These are phyloP conservation scores for Parelbella ahira DNA, from an alignment of 2,888 invertebrate genomes.

Conservation along the genomic window DNA sequence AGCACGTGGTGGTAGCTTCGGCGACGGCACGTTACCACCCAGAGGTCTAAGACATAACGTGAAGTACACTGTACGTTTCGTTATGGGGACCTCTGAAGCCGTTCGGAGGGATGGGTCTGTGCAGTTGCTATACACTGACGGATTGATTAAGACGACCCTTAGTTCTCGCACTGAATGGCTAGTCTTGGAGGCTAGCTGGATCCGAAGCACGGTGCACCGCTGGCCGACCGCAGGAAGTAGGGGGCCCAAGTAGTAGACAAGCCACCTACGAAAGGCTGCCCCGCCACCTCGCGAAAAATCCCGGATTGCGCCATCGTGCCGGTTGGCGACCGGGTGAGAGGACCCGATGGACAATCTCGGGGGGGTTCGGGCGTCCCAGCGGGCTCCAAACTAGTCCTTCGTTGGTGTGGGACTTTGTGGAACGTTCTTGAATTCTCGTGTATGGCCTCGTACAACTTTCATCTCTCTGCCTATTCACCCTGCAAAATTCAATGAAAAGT, in stretches of 20 bases:
- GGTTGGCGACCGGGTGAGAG: too few species aligned
- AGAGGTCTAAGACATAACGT: too few species aligned
- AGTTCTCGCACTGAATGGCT: background rate
- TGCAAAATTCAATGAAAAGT: background rate
- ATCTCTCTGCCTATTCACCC: too few species aligned
- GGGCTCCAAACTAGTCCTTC: too few species aligned
- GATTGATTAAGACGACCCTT: background rate
- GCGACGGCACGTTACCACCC: too few species aligned
- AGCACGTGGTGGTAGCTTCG: too few species aligned
- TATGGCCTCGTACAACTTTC: too few species aligned
- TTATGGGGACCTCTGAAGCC: background rate
- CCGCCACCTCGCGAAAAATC: conserved; percentile 2
- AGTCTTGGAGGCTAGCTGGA: conserved; percentile 16
- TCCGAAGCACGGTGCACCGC: conserved; percentile 25
- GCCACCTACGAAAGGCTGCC: conserved; percentile 3
- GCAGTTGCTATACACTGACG: background rate
- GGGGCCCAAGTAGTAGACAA: conserved; percentile 1
- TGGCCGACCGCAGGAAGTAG: conserved; percentile 22
- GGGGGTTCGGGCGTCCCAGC: too few species aligned
- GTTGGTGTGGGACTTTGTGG: too few species aligned
- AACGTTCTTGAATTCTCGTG: too few species aligned
- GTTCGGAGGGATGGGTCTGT: background rate
- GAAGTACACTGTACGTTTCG: too few species aligned
- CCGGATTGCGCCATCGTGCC: background rate
- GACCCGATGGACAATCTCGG: too few species aligned